Percentiles rank a stretch among this genome's conserved stretches.
Evolutionary conservation across 2,113 vertebrate species (phyloP).

Genomic region (Microcebus ravelobensis): DNA sequence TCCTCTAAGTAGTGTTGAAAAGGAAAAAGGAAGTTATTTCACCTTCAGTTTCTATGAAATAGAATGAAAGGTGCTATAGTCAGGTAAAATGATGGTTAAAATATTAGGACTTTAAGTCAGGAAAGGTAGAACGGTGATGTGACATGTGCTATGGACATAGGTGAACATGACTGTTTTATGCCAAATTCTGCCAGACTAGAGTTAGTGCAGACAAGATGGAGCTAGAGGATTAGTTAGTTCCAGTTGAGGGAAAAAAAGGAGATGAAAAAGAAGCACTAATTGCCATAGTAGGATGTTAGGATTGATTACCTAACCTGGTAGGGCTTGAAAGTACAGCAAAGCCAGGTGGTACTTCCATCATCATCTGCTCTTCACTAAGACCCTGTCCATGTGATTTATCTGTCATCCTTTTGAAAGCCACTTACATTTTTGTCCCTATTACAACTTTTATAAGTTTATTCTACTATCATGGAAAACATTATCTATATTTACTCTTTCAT

Average conservation of each 20-base stretch:
- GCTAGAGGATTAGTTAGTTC: neutral
- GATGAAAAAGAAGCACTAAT: neutral
- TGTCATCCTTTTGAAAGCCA: neutral
- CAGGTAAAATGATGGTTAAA: neutral
- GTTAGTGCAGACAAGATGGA: neutral
- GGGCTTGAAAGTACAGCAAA: neutral
- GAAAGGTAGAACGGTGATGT: neutral
- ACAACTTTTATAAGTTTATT: constrained; percentile 1
- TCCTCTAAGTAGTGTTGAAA: neutral
- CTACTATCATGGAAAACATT: neutral
- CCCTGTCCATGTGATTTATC: neutral
- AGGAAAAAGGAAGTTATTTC: neutral
- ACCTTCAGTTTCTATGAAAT: neutral
- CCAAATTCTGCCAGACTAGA: neutral
- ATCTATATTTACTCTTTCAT: neutral
- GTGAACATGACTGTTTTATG: neutral
- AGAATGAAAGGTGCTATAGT: neutral
- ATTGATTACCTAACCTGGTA: neutral
- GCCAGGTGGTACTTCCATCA: neutral
- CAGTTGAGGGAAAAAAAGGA: neutral
- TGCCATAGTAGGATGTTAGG: neutral
- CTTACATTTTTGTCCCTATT: neutral
- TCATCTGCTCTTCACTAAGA: neutral
- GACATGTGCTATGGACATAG: neutral
- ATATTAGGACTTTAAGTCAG: constrained; percentile 9